Evolutionary conservation across 2,888 invertebrate genomes (phyloP).

Genomic region (Epicampocera succincta): DNA sequence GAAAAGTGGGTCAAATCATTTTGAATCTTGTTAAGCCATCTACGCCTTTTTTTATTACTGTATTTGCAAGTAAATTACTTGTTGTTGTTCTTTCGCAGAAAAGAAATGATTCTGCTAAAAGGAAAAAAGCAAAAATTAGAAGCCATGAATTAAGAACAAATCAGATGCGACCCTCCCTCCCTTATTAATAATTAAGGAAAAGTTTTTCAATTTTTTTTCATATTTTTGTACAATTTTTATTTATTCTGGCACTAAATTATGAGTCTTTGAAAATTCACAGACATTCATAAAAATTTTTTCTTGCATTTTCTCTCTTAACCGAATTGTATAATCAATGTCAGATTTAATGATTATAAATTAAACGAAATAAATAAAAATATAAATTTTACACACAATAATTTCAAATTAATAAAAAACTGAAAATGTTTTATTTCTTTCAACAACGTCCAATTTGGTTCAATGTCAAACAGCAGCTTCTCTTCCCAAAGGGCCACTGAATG

Average conservation of each 20-base stretch:
- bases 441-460: conserved; percentile 52
- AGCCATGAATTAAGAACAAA: not conserved
- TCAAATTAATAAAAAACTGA: not conserved
- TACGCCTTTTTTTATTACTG: not conserved
- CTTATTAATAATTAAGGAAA: not conserved
- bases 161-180: conserved; percentile 7
- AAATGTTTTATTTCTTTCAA: conserved; percentile 50
- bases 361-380: conserved; percentile 52
- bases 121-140: not conserved
- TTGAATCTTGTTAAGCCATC: conserved; percentile 21
- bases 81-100: not conserved
- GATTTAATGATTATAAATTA: conserved; percentile 69
- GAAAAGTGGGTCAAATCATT: conserved; percentile 57
- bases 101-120: not conserved
- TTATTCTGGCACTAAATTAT: conserved; percentile 64
- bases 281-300: conserved; percentile 12
- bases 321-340: conserved; percentile 68
- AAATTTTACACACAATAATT: not conserved
- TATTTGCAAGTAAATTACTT: not conserved
- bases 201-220: not conserved
- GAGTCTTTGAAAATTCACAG: conserved; percentile 60
- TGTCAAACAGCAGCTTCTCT: conserved; percentile 34
- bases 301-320: conserved; percentile 49
- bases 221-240: conserved; percentile 21
- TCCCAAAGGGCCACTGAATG: too few relatives aligned